Percentiles rank a stretch among this genome's conserved stretches.
phyloP scores from a whole-genome alignment of 1,140 invertebrate species.

The Pomacea maculata region DNA sequence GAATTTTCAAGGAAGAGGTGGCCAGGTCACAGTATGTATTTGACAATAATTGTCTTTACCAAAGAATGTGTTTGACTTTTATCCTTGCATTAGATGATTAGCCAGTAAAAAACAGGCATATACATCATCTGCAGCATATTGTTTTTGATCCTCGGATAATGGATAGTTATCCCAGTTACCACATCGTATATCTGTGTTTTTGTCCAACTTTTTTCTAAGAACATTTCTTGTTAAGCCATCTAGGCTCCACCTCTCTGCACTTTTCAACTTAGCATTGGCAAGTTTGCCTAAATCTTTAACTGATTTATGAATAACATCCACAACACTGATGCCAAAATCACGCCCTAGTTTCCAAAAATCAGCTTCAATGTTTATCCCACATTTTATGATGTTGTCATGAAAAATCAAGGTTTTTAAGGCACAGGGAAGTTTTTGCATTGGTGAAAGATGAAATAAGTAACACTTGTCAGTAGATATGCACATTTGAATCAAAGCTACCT shows the following conservation, averaged over 20 bases:
- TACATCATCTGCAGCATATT: slow-evolving; percentile 33
- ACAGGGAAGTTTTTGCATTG: slow-evolving; percentile 27
- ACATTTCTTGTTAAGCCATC: slow-evolving; percentile 35
- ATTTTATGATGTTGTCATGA: slow-evolving; percentile 21
- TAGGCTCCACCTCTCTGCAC: slow-evolving; percentile 29
- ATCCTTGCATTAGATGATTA: not conserved
- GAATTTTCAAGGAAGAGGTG: no score
- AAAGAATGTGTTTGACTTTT: no score
- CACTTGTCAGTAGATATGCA: slow-evolving; percentile 24
- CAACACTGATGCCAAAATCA: slow-evolving; percentile 32
- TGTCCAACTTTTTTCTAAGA: slow-evolving; percentile 26
- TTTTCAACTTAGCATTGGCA: slow-evolving; percentile 32
- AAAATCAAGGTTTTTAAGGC: slow-evolving; percentile 20
- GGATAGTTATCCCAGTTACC: slow-evolving; percentile 28
- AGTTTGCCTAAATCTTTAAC: slow-evolving; percentile 27
- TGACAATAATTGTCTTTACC: no score
- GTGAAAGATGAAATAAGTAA: slow-evolving; percentile 33
- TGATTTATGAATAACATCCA: slow-evolving; percentile 19
- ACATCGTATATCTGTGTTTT: slow-evolving; percentile 26
- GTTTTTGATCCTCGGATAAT: slow-evolving; percentile 25
- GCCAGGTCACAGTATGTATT: no score
- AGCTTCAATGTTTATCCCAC: slow-evolving; percentile 34
- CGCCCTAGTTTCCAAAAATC: slow-evolving; percentile 36
- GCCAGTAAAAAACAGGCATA: slow-evolving; percentile 18
- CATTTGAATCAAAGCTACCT: slow-evolving; percentile 32